Percentiles rank a stretch among this genome's conserved stretches.
Evolutionary conservation across 2,888 invertebrate species (phyloP).

Genomic region (Callimorpha dominula): DNA sequence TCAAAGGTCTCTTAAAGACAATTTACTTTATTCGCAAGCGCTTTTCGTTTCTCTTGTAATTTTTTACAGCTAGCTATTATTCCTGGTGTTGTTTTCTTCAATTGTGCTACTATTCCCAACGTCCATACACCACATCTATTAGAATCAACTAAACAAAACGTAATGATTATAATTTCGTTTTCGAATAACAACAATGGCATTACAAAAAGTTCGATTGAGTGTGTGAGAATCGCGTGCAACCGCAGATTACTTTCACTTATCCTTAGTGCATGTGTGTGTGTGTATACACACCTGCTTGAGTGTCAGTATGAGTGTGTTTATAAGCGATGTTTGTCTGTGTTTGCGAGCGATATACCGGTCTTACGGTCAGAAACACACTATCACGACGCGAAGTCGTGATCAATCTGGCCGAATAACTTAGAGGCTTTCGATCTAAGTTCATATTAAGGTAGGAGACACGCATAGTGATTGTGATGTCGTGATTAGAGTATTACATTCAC

Average conservation of each 20-base stretch:
- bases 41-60: neutral
- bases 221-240: slow-evolving; percentile 42
- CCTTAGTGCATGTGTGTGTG: slow-evolving; percentile 33
- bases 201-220: slow-evolving; percentile 45
- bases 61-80: neutral
- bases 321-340: slow-evolving; percentile 41
- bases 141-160: slow-evolving; percentile 34
- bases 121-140: slow-evolving; percentile 16
- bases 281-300: slow-evolving; percentile 36
- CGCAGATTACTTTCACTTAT: slow-evolving; percentile 56
- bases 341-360: slow-evolving; percentile 66
- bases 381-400: slow-evolving; percentile 42
- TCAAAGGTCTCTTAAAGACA: neutral
- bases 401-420: slow-evolving; percentile 45
- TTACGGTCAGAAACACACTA: slow-evolving; percentile 40
- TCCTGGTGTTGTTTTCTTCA: slow-evolving; percentile 1
- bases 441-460: slow-evolving; percentile 25
- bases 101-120: neutral
- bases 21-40: neutral
- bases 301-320: slow-evolving; percentile 51
- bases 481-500: slow-evolving; percentile 9
- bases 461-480: slow-evolving; percentile 21
- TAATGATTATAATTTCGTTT: slow-evolving; percentile 43
- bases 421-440: slow-evolving; percentile 35
- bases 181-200: slow-evolving; percentile 40